Evolutionary conservation across 2,797 vertebrate genomes (phyloP), one percentile per base, ranked within the genome.

Genomic region (Sphenodon punctatus): DNA sequence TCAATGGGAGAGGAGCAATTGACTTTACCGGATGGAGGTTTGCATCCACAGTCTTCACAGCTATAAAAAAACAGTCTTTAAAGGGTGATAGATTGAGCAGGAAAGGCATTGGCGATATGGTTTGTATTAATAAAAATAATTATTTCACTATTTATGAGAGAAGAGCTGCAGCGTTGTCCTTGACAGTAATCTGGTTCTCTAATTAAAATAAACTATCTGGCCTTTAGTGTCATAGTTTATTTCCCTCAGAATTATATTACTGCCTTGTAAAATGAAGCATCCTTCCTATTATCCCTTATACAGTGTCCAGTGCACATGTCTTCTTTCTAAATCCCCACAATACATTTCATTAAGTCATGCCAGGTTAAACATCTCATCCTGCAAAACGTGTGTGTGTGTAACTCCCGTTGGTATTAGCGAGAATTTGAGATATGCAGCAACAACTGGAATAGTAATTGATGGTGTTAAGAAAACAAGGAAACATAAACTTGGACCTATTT

Each of bases 51-150:
- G 27, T 19, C 19, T 71, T 78, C 41, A 39, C 22, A 38, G 27
- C 23, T 43, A 51, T 55, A 36, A 32, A 55, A 55, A 55, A 55
- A 20, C 30, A 20, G 7, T 4, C 71, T 27, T 65, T 53, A 38
- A 30, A 60, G 6, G 75, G 58, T 39, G 73, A n/a, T 12, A 5
- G 2, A 10, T 66, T 65, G 46, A 7, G n/a, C 12, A 45, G 11
- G 27, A 7, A 78, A 27, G 17, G n/a, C 2, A 0, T 7, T 13
- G 7, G 0, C 10, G 51, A 10, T 0, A 11, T 20, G 11, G 66
- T 22, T 85, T 65, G 70, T 0, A n/a, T 75, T 51, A 42, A 55
- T 20, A 49, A 67, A 71, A 17, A 20, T 14, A 20, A 2, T 27
- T 5, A 1, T 23, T 46, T 67, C 68, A 46, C 8, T 2, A 20